Percentiles rank a stretch among this genome's conserved stretches.
Conservation (phyloP, 2,888 invertebrate genomes). For the Lumbricus terrestris region DNA sequence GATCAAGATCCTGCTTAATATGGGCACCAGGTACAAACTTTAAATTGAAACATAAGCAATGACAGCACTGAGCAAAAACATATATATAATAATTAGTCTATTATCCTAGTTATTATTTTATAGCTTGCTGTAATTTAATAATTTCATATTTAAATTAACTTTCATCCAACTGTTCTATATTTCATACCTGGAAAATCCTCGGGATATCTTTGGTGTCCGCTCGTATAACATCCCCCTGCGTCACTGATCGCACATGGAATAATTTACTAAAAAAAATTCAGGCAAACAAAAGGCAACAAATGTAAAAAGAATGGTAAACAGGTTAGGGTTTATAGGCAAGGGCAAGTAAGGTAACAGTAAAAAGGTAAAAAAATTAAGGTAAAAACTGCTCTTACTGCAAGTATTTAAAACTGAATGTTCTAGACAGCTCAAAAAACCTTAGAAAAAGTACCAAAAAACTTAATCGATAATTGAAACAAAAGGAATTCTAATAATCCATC, state of each 20-base stretch:
- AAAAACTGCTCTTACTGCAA: not conserved
- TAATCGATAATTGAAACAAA: not conserved
- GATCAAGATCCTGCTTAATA: too few species aligned
- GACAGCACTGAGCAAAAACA: too few species aligned
- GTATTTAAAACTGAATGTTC: not conserved
- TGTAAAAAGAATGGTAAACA: too few species aligned
- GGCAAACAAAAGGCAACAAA: not conserved
- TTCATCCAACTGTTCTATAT: not conserved
- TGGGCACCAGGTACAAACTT: too few species aligned
- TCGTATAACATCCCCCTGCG: slow-evolving; percentile 97
- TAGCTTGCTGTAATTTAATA: not conserved
- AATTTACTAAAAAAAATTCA: slow-evolving; percentile 74
- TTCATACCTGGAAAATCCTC: slow-evolving; percentile 81
- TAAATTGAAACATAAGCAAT: too few species aligned
- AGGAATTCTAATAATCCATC: not conserved
- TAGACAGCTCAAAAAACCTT: not conserved
- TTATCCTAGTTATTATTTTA: not conserved
- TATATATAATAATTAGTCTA: not conserved
- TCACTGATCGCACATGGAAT: slow-evolving; percentile 96
- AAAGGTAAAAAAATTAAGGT: not conserved
- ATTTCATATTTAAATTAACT: not conserved
- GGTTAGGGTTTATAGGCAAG: too few species aligned
- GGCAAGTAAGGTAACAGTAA: not conserved
- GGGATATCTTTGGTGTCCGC: slow-evolving; percentile 99
- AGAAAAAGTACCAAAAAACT: not conserved